Evolutionary conservation across 1,140 invertebrate species (phyloP).

Genomic region (Drosophila erecta): DNA sequence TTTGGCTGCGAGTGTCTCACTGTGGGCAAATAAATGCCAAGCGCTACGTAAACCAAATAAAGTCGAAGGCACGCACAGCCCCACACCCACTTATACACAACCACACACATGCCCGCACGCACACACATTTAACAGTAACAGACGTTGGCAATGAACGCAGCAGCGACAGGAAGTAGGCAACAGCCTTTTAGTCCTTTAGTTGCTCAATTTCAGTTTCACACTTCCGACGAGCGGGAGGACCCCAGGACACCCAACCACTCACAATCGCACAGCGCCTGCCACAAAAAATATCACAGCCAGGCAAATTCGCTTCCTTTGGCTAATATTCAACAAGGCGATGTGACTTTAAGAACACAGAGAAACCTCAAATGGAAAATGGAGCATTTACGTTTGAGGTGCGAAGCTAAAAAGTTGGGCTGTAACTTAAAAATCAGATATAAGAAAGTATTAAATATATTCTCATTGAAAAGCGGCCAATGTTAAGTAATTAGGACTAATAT

Average conservation of each 20-base stretch:
- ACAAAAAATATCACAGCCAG: slow-evolving; percentile 12
- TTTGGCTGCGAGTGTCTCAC: slow-evolving; percentile 60
- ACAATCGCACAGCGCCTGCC: slow-evolving; percentile 14
- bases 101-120: slow-evolving; percentile 44
- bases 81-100: slow-evolving; percentile 22
- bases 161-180: slow-evolving; percentile 68
- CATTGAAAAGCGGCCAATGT: too few species aligned
- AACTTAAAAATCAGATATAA: too few species aligned
- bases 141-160: slow-evolving; percentile 78
- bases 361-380: too few species aligned
- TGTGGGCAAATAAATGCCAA: slow-evolving; percentile 82
- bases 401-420: too few species aligned
- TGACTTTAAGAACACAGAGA: too few species aligned
- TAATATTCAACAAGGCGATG: too few species aligned
- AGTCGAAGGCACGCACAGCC: slow-evolving; percentile 71
- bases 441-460: too few species aligned
- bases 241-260: slow-evolving; percentile 22
- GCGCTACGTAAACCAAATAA: slow-evolving; percentile 82
- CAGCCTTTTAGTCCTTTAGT: slow-evolving; percentile 83
- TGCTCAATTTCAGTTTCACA: slow-evolving; percentile 84
- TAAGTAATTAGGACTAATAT: too few species aligned
- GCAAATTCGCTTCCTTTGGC: slow-evolving; percentile 9
- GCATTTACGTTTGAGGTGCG: too few species aligned
- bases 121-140: slow-evolving; percentile 79
- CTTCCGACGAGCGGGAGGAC: slow-evolving; percentile 64